Evolutionary conservation across 2,888 invertebrate genomes (phyloP), one percentile per base, ranked within the genome.

Genomic region (Leptinotarsa tumamoca): DNA sequence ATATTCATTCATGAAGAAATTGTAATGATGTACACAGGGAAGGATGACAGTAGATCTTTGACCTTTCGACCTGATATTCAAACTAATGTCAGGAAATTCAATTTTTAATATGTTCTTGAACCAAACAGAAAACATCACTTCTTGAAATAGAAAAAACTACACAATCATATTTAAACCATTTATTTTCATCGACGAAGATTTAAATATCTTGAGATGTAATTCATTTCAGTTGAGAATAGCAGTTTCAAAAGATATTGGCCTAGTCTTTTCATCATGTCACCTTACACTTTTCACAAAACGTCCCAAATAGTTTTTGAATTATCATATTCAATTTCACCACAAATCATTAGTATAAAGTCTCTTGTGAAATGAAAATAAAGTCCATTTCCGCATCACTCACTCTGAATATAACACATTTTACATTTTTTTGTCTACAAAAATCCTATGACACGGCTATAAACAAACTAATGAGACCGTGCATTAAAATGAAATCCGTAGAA

Each of bases 171-270:
- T 84, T 85, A 86, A 86, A 86, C 84, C 86, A 86, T 86, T 85
- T 85, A 86, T 84, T 84, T 84, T 82, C 80, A 67, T 83, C 83
- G 84, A 84, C 80, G 83, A 83, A 83, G 84, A 79, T 83, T 84
- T 83, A 73, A 81, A 80, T 81, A 82, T 79, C 81, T 80, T 75
- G 78, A 78, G 72, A 79, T 76, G 71, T 75, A 74, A 76, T 72
- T 33, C 18, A 72, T 78, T 76, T 79, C 79, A 43, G 78, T 73
- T 73, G 76, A 80, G 79, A 80, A 76, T 74, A 80, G 79, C 78
- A 76, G 78, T 78, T 80, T 78, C 77, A 77, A 79, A 77, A 81
- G 77, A 75, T 72, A 73, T 74, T 67, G 68, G 74, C 69, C 68
- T 52, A 76, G 76, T 75, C 76, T 73, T 74, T 75, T 71, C 18